Evolutionary conservation across 2,888 invertebrate species (phyloP).

Genomic region (Alloplasta piceator): DNA sequence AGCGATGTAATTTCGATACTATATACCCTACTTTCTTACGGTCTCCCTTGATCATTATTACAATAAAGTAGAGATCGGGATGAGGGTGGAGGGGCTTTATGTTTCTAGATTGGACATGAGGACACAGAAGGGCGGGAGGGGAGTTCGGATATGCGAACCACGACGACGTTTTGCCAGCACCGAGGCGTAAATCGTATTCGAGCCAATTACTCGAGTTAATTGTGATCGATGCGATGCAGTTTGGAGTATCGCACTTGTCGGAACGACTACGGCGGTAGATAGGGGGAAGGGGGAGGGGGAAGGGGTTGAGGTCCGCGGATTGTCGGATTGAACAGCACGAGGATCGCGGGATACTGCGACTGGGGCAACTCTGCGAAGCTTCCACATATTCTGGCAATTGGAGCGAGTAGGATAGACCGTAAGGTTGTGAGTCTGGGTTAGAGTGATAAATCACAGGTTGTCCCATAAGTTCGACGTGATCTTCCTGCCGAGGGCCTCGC

Average conservation of each 20-base stretch:
- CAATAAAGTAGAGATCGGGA: neutral
- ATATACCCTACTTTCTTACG: too few relatives aligned
- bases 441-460: slow-evolving; percentile 63
- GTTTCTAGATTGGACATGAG: neutral
- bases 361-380: slow-evolving; percentile 42
- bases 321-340: slow-evolving; percentile 3
- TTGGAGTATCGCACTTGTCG: slow-evolving; percentile 64
- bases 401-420: slow-evolving; percentile 26
- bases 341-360: slow-evolving; percentile 14
- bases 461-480: slow-evolving; percentile 63
- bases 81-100: neutral
- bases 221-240: slow-evolving; percentile 68
- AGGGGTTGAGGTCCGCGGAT: neutral
- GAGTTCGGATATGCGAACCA: slow-evolving; percentile 18
- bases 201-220: slow-evolving; percentile 68
- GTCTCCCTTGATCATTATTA: too few relatives aligned
- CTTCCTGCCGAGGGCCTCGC: slow-evolving; percentile 63
- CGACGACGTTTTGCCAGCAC: slow-evolving; percentile 43
- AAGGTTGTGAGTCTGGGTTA: slow-evolving; percentile 32
- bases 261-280: slow-evolving; percentile 56
- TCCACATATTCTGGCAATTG: slow-evolving; percentile 40
- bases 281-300: slow-evolving; percentile 1
- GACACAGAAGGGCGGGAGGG: neutral
- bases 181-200: slow-evolving; percentile 64
- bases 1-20: too few relatives aligned